Percentiles rank a stretch among this genome's conserved stretches.
Conservation (phyloP, 2,797 vertebrate species). For the Poeciliopsis turneri region DNA sequence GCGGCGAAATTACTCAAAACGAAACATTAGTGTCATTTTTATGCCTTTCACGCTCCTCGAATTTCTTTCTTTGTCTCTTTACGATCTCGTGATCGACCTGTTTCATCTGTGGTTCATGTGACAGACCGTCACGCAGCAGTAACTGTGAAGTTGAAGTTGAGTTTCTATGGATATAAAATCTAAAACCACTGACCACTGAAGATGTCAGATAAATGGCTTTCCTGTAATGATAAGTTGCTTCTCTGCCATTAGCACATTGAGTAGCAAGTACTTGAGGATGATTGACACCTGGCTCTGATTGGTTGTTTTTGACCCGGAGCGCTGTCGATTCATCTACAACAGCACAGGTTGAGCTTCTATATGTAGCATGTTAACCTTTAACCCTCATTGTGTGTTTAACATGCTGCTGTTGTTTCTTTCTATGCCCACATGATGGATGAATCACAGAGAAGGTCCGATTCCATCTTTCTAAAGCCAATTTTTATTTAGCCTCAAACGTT, state of each 20-base stretch:
- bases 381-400: constrained; percentile 6
- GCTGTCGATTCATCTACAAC: background rate
- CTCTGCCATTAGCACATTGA: too few relatives aligned
- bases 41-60: background rate
- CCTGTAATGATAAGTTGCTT: too few relatives aligned
- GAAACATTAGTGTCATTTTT: constrained; percentile 1
- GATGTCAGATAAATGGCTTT: too few relatives aligned
- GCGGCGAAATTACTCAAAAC: background rate
- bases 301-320: too few relatives aligned
- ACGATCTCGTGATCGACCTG: background rate
- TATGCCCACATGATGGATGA: constrained; percentile 11
- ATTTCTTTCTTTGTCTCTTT: background rate
- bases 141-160: background rate
- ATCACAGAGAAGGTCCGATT: constrained; percentile 34
- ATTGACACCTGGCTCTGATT: too few relatives aligned
- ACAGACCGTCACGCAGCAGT: background rate
- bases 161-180: background rate
- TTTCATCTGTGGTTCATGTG: background rate
- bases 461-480: constrained; percentile 11
- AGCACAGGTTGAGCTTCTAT: constrained; percentile 1
- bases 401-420: constrained; percentile 2
- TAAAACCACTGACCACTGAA: background rate
- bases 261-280: too few relatives aligned
- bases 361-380: constrained; percentile 7
- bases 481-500: constrained; percentile 40